Evolutionary conservation across 2,113 vertebrate species (phyloP).

Genomic region (Haemorhous mexicanus): DNA sequence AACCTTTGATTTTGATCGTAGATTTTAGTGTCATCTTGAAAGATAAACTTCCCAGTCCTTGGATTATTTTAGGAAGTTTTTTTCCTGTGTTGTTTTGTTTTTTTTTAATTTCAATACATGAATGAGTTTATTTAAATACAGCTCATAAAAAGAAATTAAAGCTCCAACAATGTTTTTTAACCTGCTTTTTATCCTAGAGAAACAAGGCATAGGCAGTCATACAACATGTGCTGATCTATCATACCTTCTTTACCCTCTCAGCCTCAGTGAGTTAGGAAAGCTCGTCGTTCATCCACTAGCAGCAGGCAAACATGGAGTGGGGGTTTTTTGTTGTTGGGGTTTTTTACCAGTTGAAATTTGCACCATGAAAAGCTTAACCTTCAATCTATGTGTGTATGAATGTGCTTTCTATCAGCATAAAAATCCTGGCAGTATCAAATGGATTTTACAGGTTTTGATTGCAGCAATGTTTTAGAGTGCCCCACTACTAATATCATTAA

Average conservation of each 20-base stretch:
- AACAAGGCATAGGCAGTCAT: not conserved
- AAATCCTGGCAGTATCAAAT: not conserved
- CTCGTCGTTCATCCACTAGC: not conserved
- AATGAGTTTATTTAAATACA: not conserved
- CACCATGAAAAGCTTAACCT: not conserved
- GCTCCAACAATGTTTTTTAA: not conserved
- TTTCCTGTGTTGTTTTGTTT: not conserved
- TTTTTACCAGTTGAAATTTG: not conserved
- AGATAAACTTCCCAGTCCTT: not conserved
- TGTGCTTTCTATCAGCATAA: not conserved
- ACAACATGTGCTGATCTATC: not conserved
- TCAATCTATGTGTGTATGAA: not conserved
- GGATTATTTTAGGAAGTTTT: not conserved
- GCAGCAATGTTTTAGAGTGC: not conserved
- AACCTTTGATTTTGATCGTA: not conserved
- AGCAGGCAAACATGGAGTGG: not conserved
- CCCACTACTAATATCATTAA: not conserved
- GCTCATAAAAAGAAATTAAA: not conserved
- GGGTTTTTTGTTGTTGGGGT: rapidly evolving
- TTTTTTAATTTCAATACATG: not conserved
- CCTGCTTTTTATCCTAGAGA: not conserved
- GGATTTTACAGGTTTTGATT: not conserved
- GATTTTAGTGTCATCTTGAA: not conserved
- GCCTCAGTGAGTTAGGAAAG: not conserved
- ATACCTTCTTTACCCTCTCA: not conserved